Base-by-base conservation (phyloP, 2,797 vertebrate genomes). In the Astyanax mexicanus region DNA sequence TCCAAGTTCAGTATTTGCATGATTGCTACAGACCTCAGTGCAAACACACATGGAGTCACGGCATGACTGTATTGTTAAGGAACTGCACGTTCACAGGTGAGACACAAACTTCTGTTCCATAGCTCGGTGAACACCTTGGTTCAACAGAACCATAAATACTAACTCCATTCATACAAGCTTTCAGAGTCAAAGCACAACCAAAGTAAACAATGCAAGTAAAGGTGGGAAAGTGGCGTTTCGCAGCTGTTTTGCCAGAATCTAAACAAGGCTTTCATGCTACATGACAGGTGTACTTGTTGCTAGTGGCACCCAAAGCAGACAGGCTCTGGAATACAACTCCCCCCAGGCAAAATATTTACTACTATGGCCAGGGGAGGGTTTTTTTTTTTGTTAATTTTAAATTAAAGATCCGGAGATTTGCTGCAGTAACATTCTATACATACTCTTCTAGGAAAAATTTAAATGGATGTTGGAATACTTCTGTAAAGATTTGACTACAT, bases 1-100 rank as follows among this genome's bases (percentile, higher is more conserved):
- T 76, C 37, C 52, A 45, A 86, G 83, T 19, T 64, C 81, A 82
- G 85, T 79, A 81, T 74, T 57, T 65, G 62, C 45, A 62, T 52
- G 70, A 49, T 51, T 77, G 45, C 52, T 38, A 29, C 32, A 60
- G 35, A 60, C 27, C 29, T 40, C 23, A 9, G 6, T 19, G 0
- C 5, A 62, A 60, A 54, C 25, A 17, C 21, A 58, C 15, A 45
- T 60, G 0, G 10, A 32, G 25, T 13, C 61, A 32, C 49, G 21
- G 32, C 25, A 54, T 52, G 45, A 47, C 29, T 42, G 21, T 27
- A 11, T 2, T 44, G 23, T 42, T 15, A 42, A 3, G 25, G 27
- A 10, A 40, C 12, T 17, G 15, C 10, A 15, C 12, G 7, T n/a
- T 58, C 17, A 58, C 10, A 29, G 29, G 19, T 23, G 19, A 6